Conservation (phyloP, 2,113 vertebrate genomes). For the Bos taurus region DNA sequence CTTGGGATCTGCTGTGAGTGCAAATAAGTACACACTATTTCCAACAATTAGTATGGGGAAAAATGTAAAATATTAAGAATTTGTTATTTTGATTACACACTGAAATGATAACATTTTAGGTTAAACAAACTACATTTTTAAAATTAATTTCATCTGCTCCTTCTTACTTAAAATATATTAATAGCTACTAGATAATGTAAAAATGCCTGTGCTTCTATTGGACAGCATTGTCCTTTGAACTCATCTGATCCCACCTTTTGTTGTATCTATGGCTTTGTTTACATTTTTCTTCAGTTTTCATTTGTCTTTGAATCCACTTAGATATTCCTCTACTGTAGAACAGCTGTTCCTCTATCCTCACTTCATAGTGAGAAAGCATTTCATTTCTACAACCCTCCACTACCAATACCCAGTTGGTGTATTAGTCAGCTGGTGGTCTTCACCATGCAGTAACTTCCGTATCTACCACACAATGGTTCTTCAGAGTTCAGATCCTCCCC, state of each 20-base stretch:
- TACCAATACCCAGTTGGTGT: neutral
- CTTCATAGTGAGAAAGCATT: neutral
- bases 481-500: neutral
- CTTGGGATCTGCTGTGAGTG: accelerated
- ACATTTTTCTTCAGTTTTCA: neutral
- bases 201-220: neutral
- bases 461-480: neutral
- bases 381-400: neutral
- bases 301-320: neutral
- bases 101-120: neutral
- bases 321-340: neutral
- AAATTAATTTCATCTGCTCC: neutral
- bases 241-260: neutral
- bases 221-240: neutral
- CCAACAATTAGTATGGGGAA: neutral
- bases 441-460: neutral
- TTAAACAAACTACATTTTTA: neutral
- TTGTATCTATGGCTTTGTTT: neutral
- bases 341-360: neutral
- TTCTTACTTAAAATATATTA: neutral
- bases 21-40: neutral
- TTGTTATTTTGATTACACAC: neutral
- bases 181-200: neutral
- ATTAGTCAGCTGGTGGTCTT: neutral
- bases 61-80: neutral